These are phyloP conservation scores for Sclerodermus sp. DNA, from an alignment of 2,888 invertebrate genomes.

Conservation along the genomic window DNA sequence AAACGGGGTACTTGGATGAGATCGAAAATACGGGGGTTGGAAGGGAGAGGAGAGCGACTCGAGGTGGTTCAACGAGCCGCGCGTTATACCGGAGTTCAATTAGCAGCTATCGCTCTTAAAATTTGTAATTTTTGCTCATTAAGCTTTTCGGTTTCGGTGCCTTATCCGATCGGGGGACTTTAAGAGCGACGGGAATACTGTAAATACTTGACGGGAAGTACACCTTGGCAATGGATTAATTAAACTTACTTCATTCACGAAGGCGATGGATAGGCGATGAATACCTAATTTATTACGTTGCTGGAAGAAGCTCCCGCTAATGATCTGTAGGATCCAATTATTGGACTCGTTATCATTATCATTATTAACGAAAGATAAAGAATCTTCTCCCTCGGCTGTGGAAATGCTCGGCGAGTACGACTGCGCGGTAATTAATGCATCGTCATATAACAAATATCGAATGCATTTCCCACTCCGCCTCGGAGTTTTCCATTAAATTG, in stretches of 20 bases:
- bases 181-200: conserved; percentile 6
- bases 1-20: too few relatives aligned
- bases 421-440: conserved; percentile 52
- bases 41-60: too few relatives aligned
- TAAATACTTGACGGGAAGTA: conserved; percentile 10
- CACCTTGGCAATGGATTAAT: conserved; percentile 26
- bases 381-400: conserved; percentile 12
- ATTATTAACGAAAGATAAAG: conserved; percentile 37
- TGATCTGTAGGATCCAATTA: conserved; percentile 39
- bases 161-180: background rate
- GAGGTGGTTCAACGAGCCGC: too few relatives aligned
- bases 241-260: conserved; percentile 29
- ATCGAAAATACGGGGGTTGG: too few relatives aligned
- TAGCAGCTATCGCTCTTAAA: too few relatives aligned
- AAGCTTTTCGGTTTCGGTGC: background rate
- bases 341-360: conserved; percentile 37
- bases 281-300: conserved; percentile 37
- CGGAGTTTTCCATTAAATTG: conserved; percentile 46
- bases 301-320: conserved; percentile 25
- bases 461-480: conserved; percentile 44
- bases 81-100: too few relatives aligned
- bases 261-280: conserved; percentile 20
- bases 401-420: too few relatives aligned
- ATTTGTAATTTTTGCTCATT: background rate
- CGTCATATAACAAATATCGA: conserved; percentile 51